phyloP scores from a whole-genome alignment of 2,797 vertebrate genomes.

The Crenichthys baileyi region DNA sequence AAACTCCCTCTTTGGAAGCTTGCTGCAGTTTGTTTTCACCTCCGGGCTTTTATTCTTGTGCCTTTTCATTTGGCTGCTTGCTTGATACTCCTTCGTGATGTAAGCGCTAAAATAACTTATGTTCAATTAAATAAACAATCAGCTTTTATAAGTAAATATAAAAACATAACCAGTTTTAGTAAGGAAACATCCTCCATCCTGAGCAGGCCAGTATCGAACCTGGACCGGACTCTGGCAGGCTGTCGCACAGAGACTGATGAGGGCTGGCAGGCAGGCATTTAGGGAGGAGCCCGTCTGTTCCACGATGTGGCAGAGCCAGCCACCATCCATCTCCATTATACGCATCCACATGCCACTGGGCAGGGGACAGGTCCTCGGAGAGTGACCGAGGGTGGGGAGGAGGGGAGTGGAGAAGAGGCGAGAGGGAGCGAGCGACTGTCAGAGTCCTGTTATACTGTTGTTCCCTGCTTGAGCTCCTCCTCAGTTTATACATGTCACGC shows the following conservation, averaged over 20 bases:
- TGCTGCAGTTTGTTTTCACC: conserved; percentile 26
- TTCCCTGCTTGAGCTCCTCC: conserved; percentile 41
- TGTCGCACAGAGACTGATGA: conserved; percentile 76
- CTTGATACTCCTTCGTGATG: conserved; percentile 17
- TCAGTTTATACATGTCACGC: conserved; percentile 40
- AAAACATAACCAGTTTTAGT: conserved; percentile 20
- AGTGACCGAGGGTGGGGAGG: conserved; percentile 41
- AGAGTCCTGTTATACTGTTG: conserved; percentile 56
- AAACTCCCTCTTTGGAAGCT: conserved; percentile 6
- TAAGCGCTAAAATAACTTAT: conserved; percentile 4
- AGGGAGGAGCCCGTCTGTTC: conserved; percentile 78
- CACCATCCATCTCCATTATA: conserved; percentile 81
- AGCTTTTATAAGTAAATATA: conserved; percentile 18
- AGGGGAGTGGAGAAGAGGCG: conserved; percentile 21
- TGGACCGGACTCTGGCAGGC: conserved; percentile 45
- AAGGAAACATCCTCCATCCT: conserved; percentile 30
- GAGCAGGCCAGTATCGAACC: conserved; percentile 31
- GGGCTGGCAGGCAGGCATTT: conserved; percentile 76
- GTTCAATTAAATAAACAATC: not conserved
- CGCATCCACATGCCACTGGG: conserved; percentile 77
- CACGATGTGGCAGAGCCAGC: conserved; percentile 67
- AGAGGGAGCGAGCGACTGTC: conserved; percentile 52
- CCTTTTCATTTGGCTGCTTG: conserved; percentile 28
- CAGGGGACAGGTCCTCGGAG: conserved; percentile 74
- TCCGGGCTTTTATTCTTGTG: conserved; percentile 19